These are phyloP conservation scores for Atta colombica DNA, from an alignment of 1,140 invertebrate species.

Conservation along the genomic window DNA sequence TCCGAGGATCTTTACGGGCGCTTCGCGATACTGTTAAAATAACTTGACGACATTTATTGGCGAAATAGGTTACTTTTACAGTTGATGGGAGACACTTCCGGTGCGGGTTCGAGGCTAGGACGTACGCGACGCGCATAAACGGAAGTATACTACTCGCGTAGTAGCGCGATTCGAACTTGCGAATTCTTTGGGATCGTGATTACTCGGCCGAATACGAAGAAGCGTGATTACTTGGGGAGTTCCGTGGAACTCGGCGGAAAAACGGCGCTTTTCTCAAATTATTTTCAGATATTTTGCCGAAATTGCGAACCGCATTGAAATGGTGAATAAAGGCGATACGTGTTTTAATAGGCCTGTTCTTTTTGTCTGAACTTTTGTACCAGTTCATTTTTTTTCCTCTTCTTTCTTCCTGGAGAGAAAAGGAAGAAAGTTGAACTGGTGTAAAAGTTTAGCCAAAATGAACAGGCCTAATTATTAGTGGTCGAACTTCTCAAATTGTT, in stretches of 20 bases:
- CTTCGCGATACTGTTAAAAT: background rate
- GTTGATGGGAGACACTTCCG: background rate
- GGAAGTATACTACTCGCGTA: background rate
- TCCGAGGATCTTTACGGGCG: background rate
- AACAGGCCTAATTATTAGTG: background rate
- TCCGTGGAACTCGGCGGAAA: background rate
- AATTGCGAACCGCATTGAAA: background rate
- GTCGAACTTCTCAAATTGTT: background rate
- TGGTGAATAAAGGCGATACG: background rate
- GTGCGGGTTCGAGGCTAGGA: constrained; percentile 7
- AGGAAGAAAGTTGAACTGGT: no score
- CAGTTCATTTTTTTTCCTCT: no score
- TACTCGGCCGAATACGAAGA: background rate
- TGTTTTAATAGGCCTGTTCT: no score
- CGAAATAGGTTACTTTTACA: background rate
- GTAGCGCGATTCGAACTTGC: background rate
- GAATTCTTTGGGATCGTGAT: background rate
- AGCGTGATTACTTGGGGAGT: background rate
- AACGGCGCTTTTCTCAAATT: background rate
- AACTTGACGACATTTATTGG: background rate
- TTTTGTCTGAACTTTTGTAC: no score
- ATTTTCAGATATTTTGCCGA: background rate
- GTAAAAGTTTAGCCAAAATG: no score
- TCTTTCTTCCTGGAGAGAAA: no score
- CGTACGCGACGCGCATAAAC: background rate